Conservation (phyloP, 2,113 vertebrate genomes). For the Gnathonemus echidnorhynchus region DNA sequence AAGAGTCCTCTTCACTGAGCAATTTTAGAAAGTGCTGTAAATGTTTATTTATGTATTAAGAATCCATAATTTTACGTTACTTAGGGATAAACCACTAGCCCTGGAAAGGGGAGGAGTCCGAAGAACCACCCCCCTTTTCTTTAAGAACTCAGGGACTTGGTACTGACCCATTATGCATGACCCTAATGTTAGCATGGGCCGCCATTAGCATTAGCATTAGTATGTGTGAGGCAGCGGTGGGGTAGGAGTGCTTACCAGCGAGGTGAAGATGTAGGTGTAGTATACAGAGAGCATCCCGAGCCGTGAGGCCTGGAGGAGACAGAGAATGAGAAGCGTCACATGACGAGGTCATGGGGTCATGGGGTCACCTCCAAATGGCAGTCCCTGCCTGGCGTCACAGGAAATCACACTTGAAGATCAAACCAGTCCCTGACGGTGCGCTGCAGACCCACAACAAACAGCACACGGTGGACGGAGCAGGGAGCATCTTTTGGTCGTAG, state of each 20-base stretch:
- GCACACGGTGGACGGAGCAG: not conserved
- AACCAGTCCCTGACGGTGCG: not conserved
- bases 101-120: not conserved
- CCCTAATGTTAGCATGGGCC: slow-evolving; percentile 12
- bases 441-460: not conserved
- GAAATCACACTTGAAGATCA: not conserved
- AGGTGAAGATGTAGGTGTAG: slow-evolving; percentile 99
- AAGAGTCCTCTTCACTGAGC: not conserved
- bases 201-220: slow-evolving; percentile 40
- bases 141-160: not conserved
- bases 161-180: slow-evolving; percentile 12
- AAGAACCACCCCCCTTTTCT: not conserved
- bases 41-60: not conserved
- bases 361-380: not conserved
- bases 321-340: slow-evolving; percentile 22
- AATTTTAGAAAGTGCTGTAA: not conserved
- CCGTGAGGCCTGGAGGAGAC: slow-evolving; percentile 78
- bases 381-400: not conserved
- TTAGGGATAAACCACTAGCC: not conserved
- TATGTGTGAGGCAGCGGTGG: slow-evolving; percentile 45
- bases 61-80: not conserved
- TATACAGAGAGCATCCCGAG: slow-evolving; percentile 95
- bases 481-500: not conserved
- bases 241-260: slow-evolving; percentile 76
- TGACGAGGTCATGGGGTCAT: not conserved